These are phyloP conservation scores for Eupithecia inturbata DNA, from an alignment of 2,888 invertebrate genomes.

Conservation along the genomic window DNA sequence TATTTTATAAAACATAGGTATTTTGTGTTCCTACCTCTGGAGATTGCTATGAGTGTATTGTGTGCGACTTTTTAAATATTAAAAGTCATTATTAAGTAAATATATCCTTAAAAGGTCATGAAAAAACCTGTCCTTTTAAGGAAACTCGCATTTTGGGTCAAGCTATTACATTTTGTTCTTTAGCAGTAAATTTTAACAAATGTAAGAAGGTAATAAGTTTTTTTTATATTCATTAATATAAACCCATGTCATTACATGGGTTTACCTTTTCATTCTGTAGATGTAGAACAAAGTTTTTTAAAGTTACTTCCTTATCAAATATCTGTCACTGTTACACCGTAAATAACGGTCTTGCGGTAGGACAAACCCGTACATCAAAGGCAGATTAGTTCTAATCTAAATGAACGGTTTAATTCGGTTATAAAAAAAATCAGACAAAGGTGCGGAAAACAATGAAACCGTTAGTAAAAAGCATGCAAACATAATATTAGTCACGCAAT, in stretches of 20 bases:
- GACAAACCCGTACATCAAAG: background rate
- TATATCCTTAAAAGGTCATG: background rate
- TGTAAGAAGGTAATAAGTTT: too few relatives aligned
- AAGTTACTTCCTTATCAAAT: background rate
- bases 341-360: background rate
- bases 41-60: background rate
- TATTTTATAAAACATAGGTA: background rate
- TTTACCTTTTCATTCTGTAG: background rate
- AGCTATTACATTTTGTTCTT: background rate
- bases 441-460: conserved; percentile 4
- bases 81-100: background rate
- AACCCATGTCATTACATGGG: background rate
- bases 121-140: background rate
- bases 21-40: background rate
- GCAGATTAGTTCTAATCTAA: background rate
- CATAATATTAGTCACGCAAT: conserved; percentile 24
- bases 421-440: background rate
- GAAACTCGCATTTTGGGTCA: background rate
- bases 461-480: conserved; percentile 36
- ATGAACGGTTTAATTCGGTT: background rate
- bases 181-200: background rate
- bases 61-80: background rate
- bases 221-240: too few relatives aligned
- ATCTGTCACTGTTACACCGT: background rate
- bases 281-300: background rate